Percentiles rank a stretch among this genome's conserved stretches.
Conservation (phyloP, 2,797 vertebrate genomes). For the Sarcophilus harrisii region DNA sequence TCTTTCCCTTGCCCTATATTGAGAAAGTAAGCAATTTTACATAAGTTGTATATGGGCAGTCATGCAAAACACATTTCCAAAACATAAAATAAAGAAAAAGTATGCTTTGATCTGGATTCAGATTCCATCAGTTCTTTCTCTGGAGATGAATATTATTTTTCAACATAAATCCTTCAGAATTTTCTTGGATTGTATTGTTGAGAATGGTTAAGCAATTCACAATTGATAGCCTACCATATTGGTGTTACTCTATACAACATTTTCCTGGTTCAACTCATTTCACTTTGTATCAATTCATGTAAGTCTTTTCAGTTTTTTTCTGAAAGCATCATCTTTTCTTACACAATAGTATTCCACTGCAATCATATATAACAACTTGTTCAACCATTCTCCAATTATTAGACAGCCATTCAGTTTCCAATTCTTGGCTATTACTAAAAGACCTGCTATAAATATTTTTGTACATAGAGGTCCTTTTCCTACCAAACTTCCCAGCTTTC, state of each 20-base stretch:
- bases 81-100: neutral
- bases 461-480: neutral
- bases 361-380: neutral
- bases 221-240: neutral
- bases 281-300: neutral
- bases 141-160: neutral
- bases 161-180: neutral
- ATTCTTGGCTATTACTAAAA: neutral
- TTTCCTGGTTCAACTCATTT: neutral
- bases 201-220: too few species aligned
- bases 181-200: neutral
- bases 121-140: neutral
- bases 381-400: neutral
- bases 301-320: neutral
- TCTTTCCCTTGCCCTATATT: too few species aligned
- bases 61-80: too few species aligned
- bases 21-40: too few species aligned
- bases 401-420: neutral
- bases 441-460: neutral
- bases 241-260: neutral
- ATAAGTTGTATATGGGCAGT: too few species aligned
- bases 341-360: neutral
- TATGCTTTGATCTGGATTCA: neutral
- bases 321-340: neutral
- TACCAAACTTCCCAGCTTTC: too few species aligned